Evolutionary conservation across 2,113 vertebrate species (phyloP).

Genomic region (Pelusios castaneus): DNA sequence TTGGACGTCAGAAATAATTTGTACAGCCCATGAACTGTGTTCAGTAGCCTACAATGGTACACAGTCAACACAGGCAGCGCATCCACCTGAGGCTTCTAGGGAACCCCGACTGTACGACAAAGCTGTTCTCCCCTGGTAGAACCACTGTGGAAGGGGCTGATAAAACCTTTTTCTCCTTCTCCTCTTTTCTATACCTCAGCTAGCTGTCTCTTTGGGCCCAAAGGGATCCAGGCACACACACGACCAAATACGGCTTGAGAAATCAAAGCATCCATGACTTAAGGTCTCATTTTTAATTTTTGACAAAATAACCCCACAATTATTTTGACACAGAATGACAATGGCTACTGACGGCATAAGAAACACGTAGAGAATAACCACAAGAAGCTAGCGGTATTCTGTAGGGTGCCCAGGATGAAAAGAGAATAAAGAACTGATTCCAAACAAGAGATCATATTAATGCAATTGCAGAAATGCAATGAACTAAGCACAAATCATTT

Average conservation of each 20-base stretch:
- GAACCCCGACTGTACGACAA: fast-evolving
- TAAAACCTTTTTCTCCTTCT: background rate
- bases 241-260: background rate
- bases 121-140: background rate
- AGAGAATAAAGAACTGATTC: background rate
- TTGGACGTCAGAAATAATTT: background rate
- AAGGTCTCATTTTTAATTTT: background rate
- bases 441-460: background rate
- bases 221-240: background rate
- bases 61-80: background rate
- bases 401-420: background rate
- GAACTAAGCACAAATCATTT: background rate
- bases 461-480: background rate
- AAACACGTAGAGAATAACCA: background rate
- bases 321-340: background rate
- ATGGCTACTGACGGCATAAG: background rate
- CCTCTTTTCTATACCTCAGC: background rate
- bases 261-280: background rate
- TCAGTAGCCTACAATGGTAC: background rate
- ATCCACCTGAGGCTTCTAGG: background rate
- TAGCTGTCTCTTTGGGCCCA: background rate
- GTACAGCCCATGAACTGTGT: background rate
- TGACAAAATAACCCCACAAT: fast-evolving
- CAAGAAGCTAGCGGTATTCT: background rate
- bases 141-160: background rate